Evolutionary conservation across 2,888 invertebrate species (phyloP).

Genomic region (Nezara viridula): DNA sequence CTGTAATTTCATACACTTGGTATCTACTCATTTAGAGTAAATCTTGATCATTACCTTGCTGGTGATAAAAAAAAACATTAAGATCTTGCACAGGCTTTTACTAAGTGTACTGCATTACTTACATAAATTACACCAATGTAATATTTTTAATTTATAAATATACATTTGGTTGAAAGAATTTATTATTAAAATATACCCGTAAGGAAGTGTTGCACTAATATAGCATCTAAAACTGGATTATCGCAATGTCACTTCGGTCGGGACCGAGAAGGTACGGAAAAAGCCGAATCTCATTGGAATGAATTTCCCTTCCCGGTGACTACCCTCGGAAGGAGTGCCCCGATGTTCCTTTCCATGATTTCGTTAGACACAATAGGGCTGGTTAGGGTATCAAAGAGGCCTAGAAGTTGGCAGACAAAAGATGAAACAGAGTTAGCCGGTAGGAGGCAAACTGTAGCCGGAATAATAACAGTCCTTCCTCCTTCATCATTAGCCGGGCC

Average conservation of each 20-base stretch:
- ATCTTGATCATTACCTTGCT: too few species aligned
- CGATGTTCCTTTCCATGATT: conserved; percentile 47
- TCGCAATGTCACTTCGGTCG: background rate
- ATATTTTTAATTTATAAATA: too few species aligned
- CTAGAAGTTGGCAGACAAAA: conserved; percentile 39
- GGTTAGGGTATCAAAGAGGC: conserved; percentile 34
- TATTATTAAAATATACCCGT: too few species aligned
- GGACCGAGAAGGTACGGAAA: background rate
- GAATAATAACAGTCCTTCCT: conserved; percentile 30
- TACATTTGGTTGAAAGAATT: too few species aligned
- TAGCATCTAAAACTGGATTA: too few species aligned
- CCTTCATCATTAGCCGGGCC: conserved; percentile 15
- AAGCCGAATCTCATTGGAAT: conserved; percentile 39
- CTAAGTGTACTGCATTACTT: too few species aligned
- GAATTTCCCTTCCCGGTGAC: conserved; percentile 29
- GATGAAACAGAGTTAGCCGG: conserved; percentile 35
- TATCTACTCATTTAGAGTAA: too few species aligned
- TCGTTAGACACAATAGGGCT: conserved; percentile 46
- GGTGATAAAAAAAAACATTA: too few species aligned
- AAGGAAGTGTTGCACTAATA: too few species aligned
- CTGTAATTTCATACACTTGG: too few species aligned
- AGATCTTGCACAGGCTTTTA: too few species aligned
- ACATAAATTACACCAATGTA: too few species aligned
- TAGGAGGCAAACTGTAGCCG: background rate
- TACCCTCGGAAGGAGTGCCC: background rate